A percentile compares a stretch with the other conserved stretches of the same genome.
Evolutionary conservation across 2,113 vertebrate species (phyloP).

Genomic region (Zeus faber): DNA sequence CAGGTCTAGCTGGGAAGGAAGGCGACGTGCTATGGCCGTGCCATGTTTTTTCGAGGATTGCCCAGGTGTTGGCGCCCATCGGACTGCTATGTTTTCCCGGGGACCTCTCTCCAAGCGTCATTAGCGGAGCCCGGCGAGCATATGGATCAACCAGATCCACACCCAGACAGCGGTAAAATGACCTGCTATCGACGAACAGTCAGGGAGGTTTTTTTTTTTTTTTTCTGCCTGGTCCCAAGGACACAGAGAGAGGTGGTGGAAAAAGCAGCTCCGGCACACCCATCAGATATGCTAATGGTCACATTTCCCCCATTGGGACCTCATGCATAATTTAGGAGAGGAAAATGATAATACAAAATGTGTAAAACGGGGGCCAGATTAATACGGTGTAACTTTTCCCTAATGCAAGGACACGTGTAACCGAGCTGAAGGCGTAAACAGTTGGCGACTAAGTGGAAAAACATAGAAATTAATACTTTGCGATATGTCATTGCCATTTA

Average conservation of each 20-base stretch:
- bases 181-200: constrained; percentile 78
- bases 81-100: constrained; percentile 29
- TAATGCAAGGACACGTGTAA: constrained; percentile 50
- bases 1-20: too few relatives aligned
- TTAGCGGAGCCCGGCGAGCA: constrained; percentile 51
- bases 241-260: constrained; percentile 66
- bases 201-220: too few relatives aligned
- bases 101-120: constrained; percentile 59
- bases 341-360: constrained; percentile 68
- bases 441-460: constrained; percentile 12
- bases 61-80: too few relatives aligned
- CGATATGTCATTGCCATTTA: neutral
- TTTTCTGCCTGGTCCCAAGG: constrained; percentile 67
- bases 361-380: constrained; percentile 65
- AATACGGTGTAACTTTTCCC: constrained; percentile 60
- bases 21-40: too few relatives aligned
- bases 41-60: too few relatives aligned
- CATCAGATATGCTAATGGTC: constrained; percentile 80
- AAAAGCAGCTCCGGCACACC: constrained; percentile 56
- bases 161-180: constrained; percentile 68
- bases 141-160: constrained; percentile 59
- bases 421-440: constrained; percentile 36
- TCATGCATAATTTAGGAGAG: constrained; percentile 76
- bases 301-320: constrained; percentile 69
- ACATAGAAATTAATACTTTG: neutral